phyloP scores from a whole-genome alignment of 2,888 invertebrate species.

The Portevinia maculata region DNA sequence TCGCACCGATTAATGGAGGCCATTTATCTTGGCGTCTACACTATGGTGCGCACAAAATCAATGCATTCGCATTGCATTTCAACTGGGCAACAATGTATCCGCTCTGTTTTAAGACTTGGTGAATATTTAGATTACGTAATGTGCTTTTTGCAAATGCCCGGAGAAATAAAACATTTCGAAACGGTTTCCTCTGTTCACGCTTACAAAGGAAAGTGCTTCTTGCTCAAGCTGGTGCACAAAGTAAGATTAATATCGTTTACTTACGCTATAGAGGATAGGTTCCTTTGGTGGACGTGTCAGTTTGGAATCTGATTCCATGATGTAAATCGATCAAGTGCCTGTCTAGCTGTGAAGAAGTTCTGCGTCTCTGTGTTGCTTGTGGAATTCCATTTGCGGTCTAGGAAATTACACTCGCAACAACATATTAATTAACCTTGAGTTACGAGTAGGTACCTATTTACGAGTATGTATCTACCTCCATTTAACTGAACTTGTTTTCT shows the following conservation, averaged over 20 bases:
- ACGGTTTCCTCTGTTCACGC: conserved; percentile 20
- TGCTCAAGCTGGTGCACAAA: not conserved
- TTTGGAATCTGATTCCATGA: conserved; percentile 25
- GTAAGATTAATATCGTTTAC: conserved; percentile 23
- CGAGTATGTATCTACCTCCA: too few species aligned
- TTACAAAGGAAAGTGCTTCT: conserved; percentile 22
- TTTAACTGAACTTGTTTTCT: conserved; percentile 11
- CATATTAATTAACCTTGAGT: conserved; percentile 33
- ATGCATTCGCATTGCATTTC: conserved; percentile 10
- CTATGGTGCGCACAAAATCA: conserved; percentile 9
- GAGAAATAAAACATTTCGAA: conserved; percentile 13
- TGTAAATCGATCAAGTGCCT: conserved; percentile 29
- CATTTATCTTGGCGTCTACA: conserved; percentile 2
- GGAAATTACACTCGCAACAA: not conserved
- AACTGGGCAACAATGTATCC: conserved; percentile 3
- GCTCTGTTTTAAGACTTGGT: not conserved
- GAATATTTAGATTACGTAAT: conserved; percentile 31
- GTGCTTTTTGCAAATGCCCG: conserved; percentile 2
- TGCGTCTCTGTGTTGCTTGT: not conserved
- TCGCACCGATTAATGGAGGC: conserved; percentile 13
- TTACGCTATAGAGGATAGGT: not conserved
- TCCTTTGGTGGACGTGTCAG: not conserved
- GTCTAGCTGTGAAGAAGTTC: conserved; percentile 1
- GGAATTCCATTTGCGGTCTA: conserved; percentile 23
- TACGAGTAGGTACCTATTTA: too few species aligned